Percentiles rank a stretch among this genome's conserved stretches.
Conservation (phyloP, 2,113 vertebrate genomes). For the Melanostigma gelatinosum region DNA sequence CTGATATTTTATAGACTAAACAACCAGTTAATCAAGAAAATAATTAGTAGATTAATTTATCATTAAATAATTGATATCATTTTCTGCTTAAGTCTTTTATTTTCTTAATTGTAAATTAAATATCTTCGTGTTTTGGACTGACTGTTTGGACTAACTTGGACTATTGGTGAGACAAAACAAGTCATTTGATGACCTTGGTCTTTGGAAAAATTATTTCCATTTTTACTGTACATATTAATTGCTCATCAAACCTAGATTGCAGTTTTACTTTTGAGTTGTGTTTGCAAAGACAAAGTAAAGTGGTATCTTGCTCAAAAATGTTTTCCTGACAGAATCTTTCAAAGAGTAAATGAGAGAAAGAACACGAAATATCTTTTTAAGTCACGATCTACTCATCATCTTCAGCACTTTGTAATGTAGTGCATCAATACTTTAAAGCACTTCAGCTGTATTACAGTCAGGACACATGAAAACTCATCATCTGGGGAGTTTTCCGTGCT, state of each 20-base stretch:
- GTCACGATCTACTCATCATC: not conserved
- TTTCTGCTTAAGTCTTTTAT: not conserved
- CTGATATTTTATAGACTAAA: not conserved
- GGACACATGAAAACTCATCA: slow-evolving; percentile 18
- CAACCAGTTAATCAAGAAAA: not conserved
- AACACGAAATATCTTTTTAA: slow-evolving; percentile 29
- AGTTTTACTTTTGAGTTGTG: not conserved
- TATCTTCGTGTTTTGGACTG: not conserved
- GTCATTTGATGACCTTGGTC: not conserved
- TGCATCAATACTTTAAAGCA: slow-evolving; percentile 32
- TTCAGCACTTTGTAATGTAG: slow-evolving; percentile 5
- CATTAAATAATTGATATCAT: not conserved
- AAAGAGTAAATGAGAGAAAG: not conserved
- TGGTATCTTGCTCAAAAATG: not conserved
- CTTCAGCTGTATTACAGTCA: slow-evolving; percentile 7
- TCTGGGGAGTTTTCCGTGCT: slow-evolving; percentile 1
- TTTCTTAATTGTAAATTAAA: not conserved
- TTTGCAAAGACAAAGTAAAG: not conserved
- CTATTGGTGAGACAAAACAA: not conserved
- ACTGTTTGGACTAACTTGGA: not conserved
- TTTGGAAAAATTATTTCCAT: not conserved
- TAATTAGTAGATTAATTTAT: not conserved
- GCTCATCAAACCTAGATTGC: not conserved
- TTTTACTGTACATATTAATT: not conserved
- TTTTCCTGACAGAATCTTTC: slow-evolving; percentile 3